These are phyloP conservation scores for Serrognathus titanus DNA, from an alignment of 2,888 invertebrate genomes.

Conservation along the genomic window DNA sequence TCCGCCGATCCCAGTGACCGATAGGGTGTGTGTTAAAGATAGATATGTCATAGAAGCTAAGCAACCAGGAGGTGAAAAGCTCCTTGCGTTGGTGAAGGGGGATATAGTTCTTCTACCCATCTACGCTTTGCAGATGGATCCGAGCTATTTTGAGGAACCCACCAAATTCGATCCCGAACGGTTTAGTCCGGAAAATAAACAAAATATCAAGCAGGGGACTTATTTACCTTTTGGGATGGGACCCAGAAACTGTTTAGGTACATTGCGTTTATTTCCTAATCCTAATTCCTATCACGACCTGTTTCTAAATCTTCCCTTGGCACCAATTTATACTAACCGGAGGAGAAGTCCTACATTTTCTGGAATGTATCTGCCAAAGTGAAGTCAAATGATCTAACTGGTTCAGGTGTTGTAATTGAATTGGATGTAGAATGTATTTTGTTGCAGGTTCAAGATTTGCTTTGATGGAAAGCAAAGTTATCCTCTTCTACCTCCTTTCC, in stretches of 20 bases:
- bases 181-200: slow-evolving; percentile 54
- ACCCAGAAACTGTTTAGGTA: slow-evolving; percentile 62
- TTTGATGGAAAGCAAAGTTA: slow-evolving; percentile 32
- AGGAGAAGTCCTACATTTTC: too few species aligned
- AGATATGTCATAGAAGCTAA: slow-evolving; percentile 15
- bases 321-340: too few species aligned
- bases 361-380: too few species aligned
- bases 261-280: too few species aligned
- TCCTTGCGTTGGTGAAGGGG: slow-evolving; percentile 20
- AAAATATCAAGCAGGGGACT: slow-evolving; percentile 47
- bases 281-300: too few species aligned
- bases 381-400: too few species aligned
- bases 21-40: slow-evolving; percentile 25
- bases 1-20: slow-evolving; percentile 27
- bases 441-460: slow-evolving; percentile 32
- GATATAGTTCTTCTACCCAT: slow-evolving; percentile 31
- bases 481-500: slow-evolving; percentile 32
- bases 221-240: slow-evolving; percentile 49
- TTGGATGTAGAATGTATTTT: too few species aligned
- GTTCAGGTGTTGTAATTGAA: too few species aligned
- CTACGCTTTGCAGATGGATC: slow-evolving; percentile 34
- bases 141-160: slow-evolving; percentile 34
- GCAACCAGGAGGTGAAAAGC: slow-evolving; percentile 18
- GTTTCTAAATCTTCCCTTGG: too few species aligned
- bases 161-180: slow-evolving; percentile 39